Conservation (phyloP, 2,888 invertebrate genomes). For the Endotricha flammealis region DNA sequence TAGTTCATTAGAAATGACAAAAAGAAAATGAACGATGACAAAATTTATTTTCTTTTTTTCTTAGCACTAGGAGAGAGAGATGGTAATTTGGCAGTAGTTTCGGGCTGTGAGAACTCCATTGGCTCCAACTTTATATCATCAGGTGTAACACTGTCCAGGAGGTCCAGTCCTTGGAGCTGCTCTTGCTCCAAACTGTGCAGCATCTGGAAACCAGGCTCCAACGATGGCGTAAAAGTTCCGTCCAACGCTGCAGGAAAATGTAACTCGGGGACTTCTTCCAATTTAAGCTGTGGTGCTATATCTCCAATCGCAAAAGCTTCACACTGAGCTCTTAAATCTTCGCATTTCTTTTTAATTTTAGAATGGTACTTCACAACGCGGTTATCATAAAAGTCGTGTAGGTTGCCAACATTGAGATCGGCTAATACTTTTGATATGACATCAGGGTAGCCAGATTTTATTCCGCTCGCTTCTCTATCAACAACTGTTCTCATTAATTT, state of each 20-base stretch:
- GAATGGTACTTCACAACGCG: slow-evolving; percentile 57
- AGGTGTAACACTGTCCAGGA: slow-evolving; percentile 54
- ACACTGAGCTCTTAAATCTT: slow-evolving; percentile 44
- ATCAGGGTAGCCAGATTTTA: slow-evolving; percentile 65
- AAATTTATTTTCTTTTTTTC: slow-evolving; percentile 61
- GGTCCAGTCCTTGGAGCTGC: slow-evolving; percentile 63
- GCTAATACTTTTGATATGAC: slow-evolving; percentile 65
- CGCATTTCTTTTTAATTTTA: slow-evolving; percentile 53
- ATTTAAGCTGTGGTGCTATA: slow-evolving; percentile 55
- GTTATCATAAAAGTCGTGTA: slow-evolving; percentile 65
- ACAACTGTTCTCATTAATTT: slow-evolving; percentile 57
- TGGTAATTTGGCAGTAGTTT: slow-evolving; percentile 45
- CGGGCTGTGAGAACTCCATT: slow-evolving; percentile 61
- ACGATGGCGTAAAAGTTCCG: slow-evolving; percentile 74
- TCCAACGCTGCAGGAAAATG: slow-evolving; percentile 74
- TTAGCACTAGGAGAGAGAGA: slow-evolving; percentile 59
- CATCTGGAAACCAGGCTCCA: slow-evolving; percentile 83
- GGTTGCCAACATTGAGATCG: slow-evolving; percentile 61
- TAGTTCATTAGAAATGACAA: slow-evolving; percentile 9
- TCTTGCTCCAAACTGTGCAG: slow-evolving; percentile 81
- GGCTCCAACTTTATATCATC: slow-evolving; percentile 68
- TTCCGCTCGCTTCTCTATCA: slow-evolving; percentile 60
- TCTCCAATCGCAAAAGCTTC: slow-evolving; percentile 54
- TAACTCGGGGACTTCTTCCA: slow-evolving; percentile 73
- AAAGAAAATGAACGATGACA: slow-evolving; percentile 1